Percentiles rank a stretch among this genome's conserved stretches.
phyloP scores from a whole-genome alignment of 2,113 vertebrate genomes.

The Bombycilla garrulus region DNA sequence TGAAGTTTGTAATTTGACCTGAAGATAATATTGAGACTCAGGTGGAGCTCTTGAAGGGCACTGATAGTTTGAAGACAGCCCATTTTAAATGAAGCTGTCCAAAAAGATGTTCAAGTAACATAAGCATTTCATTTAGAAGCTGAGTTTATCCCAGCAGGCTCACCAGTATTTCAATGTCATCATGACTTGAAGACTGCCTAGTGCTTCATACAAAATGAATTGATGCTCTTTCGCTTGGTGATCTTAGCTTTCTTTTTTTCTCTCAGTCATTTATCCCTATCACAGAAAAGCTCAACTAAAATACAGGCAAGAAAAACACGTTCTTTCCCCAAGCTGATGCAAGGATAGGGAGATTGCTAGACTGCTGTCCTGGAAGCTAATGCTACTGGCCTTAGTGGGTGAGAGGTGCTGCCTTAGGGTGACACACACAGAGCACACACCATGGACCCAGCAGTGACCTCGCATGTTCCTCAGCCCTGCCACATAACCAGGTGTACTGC shows the following conservation, averaged over 20 bases:
- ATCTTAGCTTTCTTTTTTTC: background rate
- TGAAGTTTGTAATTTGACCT: background rate
- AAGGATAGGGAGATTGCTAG: background rate
- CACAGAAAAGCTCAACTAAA: background rate
- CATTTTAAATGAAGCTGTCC: background rate
- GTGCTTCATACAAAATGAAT: background rate
- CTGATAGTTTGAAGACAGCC: background rate
- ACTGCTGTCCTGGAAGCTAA: background rate
- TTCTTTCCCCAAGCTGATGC: background rate
- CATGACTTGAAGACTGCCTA: background rate
- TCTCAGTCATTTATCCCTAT: background rate
- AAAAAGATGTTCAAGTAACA: background rate
- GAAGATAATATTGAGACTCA: background rate
- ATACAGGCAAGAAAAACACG: background rate
- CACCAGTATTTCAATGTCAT: background rate
- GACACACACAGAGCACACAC: accelerated
- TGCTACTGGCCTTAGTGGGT: background rate
- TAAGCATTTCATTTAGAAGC: background rate
- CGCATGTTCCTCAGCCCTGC: background rate
- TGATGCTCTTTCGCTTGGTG: background rate
- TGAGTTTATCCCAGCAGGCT: background rate
- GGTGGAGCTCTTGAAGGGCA: background rate
- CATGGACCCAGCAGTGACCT: accelerated
- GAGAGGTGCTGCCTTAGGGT: accelerated
- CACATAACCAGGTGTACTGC: accelerated